Evolutionary conservation across 2,797 vertebrate species (phyloP).

Genomic region (Limosa lapponica): DNA sequence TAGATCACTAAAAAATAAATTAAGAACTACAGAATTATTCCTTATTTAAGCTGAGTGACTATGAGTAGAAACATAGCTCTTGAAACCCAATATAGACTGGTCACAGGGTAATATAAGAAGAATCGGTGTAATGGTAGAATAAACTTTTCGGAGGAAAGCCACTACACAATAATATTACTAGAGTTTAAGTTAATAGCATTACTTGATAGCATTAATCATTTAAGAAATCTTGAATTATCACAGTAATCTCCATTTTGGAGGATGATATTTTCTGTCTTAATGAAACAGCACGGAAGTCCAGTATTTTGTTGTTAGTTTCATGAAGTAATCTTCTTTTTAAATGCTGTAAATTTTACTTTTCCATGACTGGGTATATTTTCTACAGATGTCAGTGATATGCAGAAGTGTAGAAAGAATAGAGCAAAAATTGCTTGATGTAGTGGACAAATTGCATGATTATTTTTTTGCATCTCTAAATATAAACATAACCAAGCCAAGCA

Average conservation of each 20-base stretch:
- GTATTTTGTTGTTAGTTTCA: neutral
- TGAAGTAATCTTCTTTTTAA: neutral
- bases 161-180: neutral
- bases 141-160: neutral
- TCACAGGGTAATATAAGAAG: neutral
- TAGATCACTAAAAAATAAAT: neutral
- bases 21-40: neutral
- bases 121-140: neutral
- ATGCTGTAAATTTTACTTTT: neutral
- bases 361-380: neutral
- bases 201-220: neutral
- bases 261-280: neutral
- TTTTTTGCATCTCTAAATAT: neutral
- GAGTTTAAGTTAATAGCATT: neutral
- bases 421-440: neutral
- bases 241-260: neutral
- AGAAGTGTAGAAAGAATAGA: neutral
- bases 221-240: neutral
- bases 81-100: accelerated
- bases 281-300: neutral
- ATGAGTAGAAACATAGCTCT: neutral
- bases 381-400: neutral
- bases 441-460: neutral
- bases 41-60: neutral
- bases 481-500: neutral